Base-by-base conservation (phyloP, 92 coral and sea anemone genomes). In the Parazoanthus swiftii region DNA sequence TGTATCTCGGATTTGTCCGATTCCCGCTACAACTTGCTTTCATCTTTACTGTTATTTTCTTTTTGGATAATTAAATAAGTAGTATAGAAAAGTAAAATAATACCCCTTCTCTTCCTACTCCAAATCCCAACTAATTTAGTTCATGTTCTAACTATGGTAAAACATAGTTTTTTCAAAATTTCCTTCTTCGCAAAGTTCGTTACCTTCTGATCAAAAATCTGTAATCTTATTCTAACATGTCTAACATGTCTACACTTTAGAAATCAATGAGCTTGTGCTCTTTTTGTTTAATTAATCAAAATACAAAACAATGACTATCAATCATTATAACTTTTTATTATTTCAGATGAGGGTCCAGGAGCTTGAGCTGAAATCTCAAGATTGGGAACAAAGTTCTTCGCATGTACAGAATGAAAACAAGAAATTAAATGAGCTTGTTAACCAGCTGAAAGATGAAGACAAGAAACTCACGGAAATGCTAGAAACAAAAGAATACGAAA, bases 361-460 rank as follows among this genome's bases (percentile, higher is more conserved):
- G 33, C 92, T 65, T 46, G 83, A 87, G 86, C 85, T 54, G 79
- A 85, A 82, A 80, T 85, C 72, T 77, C 79, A 92, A 85, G 88
- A 38, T 65, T 86, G 67, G 81, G 86, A 76, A 86, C 77, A 38
- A 87, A 84, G 33, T 63, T 86, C 68, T 70, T 84, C 75, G 39
- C 42, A 84, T 35, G 50, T 84, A 51, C 67, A 94, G 63, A 91
- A 94, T 16, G 89, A 92, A 92, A 94, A 86, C 58, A 79, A 86
- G 50, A 85, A 84, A 76, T 66, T 77, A 67, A 89, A 82, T 72
- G 93, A 80, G 74, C 91, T 73, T 71, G 90, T 93, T 8, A 82
- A 92, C 39, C 88, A 93, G 63, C 90, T 93, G 23, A 89, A 92
- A 85, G 93, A 88, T 46, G 89, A 91, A 85, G 92, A 88, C 76